phyloP scores from a whole-genome alignment of 1,140 invertebrate genomes.

The Dinoponera quadriceps region DNA sequence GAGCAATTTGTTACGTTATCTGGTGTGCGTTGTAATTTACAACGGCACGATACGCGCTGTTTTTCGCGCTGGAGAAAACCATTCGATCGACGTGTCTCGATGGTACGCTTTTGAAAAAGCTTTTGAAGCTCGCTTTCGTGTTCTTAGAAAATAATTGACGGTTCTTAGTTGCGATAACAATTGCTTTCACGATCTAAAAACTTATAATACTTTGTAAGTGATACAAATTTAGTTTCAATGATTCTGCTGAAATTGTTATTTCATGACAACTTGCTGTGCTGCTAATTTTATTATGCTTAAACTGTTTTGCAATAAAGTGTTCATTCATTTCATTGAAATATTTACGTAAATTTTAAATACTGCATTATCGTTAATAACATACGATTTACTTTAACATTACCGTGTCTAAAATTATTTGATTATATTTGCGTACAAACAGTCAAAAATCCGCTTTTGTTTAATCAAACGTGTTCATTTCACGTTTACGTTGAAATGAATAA shows the following conservation, averaged over 20 bases:
- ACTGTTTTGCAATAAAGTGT: too few relatives aligned
- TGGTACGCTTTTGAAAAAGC: neutral
- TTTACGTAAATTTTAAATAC: too few relatives aligned
- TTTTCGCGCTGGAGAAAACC: constrained; percentile 38
- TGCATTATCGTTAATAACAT: too few relatives aligned
- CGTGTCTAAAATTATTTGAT: neutral
- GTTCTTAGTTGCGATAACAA: constrained; percentile 2
- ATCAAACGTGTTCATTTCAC: neutral
- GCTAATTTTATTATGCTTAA: too few relatives aligned
- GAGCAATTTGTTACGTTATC: constrained; percentile 55
- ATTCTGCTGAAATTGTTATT: neutral
- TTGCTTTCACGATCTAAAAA: neutral
- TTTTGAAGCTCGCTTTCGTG: neutral
- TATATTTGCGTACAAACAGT: neutral
- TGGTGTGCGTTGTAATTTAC: constrained; percentile 29
- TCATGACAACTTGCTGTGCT: neutral
- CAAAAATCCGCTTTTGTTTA: neutral
- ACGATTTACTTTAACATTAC: too few relatives aligned
- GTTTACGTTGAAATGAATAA: neutral
- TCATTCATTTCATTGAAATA: too few relatives aligned
- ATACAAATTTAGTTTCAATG: neutral
- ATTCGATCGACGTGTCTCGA: constrained; percentile 25
- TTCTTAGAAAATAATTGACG: constrained; percentile 1
- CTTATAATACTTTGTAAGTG: neutral
- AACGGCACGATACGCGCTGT: constrained; percentile 21